Conservation (phyloP, 2,113 vertebrate species). For the Dasyprocta punctata region DNA sequence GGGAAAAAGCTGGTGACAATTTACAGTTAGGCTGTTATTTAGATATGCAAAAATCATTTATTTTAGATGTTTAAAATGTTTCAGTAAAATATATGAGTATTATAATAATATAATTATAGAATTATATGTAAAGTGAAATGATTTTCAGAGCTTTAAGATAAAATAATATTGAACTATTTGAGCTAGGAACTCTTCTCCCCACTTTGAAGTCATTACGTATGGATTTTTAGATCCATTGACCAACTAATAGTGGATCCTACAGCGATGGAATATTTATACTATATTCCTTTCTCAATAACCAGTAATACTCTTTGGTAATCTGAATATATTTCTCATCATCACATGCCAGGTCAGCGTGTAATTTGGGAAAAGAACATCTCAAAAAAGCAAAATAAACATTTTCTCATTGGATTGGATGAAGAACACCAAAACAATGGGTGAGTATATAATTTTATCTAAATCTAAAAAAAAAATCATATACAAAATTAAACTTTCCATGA, state of each 20-base stretch:
- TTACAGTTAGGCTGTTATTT: neutral
- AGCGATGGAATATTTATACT: neutral
- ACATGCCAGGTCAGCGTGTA: neutral
- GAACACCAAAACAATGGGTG: neutral
- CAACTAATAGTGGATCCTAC: neutral
- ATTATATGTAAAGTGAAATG: neutral
- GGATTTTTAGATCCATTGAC: neutral
- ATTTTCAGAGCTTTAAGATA: neutral
- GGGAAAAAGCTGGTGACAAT: neutral
- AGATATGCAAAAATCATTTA: neutral
- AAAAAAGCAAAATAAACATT: conserved; percentile 6
- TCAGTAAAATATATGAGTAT: neutral
- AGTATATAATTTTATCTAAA: conserved; percentile 9
- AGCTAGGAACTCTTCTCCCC: neutral
- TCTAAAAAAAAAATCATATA: neutral
- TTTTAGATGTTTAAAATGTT: neutral
- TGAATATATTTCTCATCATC: neutral
- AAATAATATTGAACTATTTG: neutral
- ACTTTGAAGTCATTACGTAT: neutral
- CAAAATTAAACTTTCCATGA: neutral
- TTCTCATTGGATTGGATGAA: neutral
- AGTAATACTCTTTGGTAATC: conserved; percentile 49
- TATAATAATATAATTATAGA: neutral
- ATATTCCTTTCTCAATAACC: neutral
- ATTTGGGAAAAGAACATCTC: conserved; percentile 12